Evolutionary conservation across 2,888 invertebrate species (phyloP), one percentile per base, ranked within the genome.

Genomic region (Zhuqinia jingwanae): DNA sequence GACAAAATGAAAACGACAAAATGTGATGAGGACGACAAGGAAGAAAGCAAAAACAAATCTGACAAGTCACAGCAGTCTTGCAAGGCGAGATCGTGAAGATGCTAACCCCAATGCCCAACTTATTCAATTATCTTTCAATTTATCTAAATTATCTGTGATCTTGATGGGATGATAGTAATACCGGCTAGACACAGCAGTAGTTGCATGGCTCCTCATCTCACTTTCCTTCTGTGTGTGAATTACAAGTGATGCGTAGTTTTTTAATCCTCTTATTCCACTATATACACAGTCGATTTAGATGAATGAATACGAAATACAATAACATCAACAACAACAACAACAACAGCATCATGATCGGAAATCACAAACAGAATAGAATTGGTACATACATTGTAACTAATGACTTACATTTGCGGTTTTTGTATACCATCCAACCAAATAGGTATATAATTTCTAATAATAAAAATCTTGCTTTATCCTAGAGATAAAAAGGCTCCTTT

Each of bases 81-180:
- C 8, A 58, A 81, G 73, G 75, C 82, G 75, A 82, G 82, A 82
- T 82, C 82, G 82, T 82, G 82, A 82, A 73, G 82, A 63, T 75
- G 15, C 63, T 75, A 82, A 63, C 58, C 76, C 17, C 42, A 58
- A 77, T 36, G 58, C 25, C 63, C 82, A 82, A 82, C 75, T 82
- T 56, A 76, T 84, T 84, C 83, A 77, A 84, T 84, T 84, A 84
- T 84, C 83, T 84, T 84, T 84, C 83, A 84, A 84, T 84, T 84
- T 77, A 77, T 77, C 77, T 77, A 25, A 53, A 50, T 50, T 50
- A 47, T 73, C 47, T 25, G n/a, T 36, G 36, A 50, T 27, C n/a
- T n/a, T 75, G 17, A 53, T 53, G 56, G 36, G 27, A n/a, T 75
- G 30, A 53, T 53, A 76, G 27, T 65, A 68, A 77, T 77, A 77